These are phyloP conservation scores for Pituophis catenifer DNA, from an alignment of 2,113 vertebrate species.

Conservation along the genomic window DNA sequence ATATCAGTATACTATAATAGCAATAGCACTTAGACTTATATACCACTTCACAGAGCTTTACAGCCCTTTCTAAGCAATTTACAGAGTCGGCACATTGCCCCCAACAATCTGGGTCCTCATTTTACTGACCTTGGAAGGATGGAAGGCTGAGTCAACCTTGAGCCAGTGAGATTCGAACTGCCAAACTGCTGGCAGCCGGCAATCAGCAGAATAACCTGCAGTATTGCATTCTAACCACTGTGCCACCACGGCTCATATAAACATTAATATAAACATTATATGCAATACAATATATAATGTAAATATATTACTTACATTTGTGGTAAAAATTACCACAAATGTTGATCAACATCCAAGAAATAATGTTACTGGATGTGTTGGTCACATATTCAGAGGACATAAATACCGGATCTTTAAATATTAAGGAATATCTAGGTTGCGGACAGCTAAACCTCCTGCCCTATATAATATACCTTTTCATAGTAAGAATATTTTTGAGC, in stretches of 20 bases:
- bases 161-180: too few species aligned
- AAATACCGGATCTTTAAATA: neutral
- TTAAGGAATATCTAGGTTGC: neutral
- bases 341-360: neutral
- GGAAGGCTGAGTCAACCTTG: too few species aligned
- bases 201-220: too few species aligned
- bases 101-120: too few species aligned
- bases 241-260: too few species aligned
- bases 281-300: neutral
- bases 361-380: neutral
- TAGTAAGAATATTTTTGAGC: neutral
- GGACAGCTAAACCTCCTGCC: neutral
- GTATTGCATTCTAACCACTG: too few species aligned
- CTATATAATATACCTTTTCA: neutral
- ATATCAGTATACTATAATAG: neutral
- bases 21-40: too few species aligned
- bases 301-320: neutral
- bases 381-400: neutral
- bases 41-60: too few species aligned
- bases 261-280: neutral
- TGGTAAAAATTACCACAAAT: neutral
- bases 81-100: too few species aligned
- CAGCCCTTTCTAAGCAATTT: too few species aligned
- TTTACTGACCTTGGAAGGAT: too few species aligned
- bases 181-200: too few species aligned